Evolutionary conservation across 37 sponge, comb jelly and placozoan species (phyloP), one percentile per base, ranked within the genome.

Genomic region (Diacarnus erythraeanus): DNA sequence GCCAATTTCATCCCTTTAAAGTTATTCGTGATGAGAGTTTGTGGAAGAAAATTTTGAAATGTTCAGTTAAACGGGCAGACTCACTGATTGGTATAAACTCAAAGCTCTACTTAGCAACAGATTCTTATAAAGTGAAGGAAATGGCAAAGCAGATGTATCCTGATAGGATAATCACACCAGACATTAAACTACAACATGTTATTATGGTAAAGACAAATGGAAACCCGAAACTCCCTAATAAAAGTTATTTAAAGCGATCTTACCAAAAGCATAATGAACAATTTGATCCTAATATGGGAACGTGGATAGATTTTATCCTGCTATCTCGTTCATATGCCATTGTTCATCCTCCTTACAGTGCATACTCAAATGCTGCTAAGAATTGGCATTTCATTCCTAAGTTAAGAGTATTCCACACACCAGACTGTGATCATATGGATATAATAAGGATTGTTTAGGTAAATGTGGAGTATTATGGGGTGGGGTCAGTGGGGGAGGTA

Each of bases 171-270:
- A 17, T 5, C 29, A 31, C 9, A 39, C 10, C 35, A 3, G 31
- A 69, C 35, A 36, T 69, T 17, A 12, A 25, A 37, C 18, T 69
- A 69, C 69, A 69, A 69, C 69, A 69, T 69, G 69, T 69, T 37
- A 39, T 39, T 8, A 31, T 69, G 34, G 31, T 36, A 4, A 36
- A 69, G 26, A 10, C 20, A 30, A 64, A 21, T 12, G 65, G 26
- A 64, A 21, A 64, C 8, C 10, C 26, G 65, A 8, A 64, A 64
- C 20, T 9, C 20, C 20, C 57, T 21, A 56, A 56, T 30, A 12
- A 10, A 10, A 25, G 29, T 23, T 10, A 64, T n/a, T 64, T 23
- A 27, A n/a, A n/a, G n/a, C n/a, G n/a, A n/a, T n/a, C n/a, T n/a
- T n/a, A n/a, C n/a, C n/a, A n/a, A n/a, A n/a, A n/a, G n/a, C n/a